Conservation (phyloP, 2,888 invertebrate species). For the Parnassius mnemosyne region DNA sequence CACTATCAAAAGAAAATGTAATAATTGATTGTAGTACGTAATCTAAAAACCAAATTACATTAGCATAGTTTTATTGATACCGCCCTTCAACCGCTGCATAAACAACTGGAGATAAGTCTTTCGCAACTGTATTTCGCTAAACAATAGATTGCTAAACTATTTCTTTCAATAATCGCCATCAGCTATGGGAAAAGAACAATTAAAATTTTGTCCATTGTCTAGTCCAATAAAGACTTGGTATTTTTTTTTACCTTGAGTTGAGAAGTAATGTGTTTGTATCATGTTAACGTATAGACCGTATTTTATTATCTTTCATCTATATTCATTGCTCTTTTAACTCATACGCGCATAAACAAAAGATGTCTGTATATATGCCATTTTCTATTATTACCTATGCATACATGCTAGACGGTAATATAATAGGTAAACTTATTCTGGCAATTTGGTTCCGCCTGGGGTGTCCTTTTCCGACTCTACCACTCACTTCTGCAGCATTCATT, state of each 20-base stretch:
- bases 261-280: conserved; percentile 7
- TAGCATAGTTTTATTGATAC: conserved; percentile 7
- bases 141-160: conserved; percentile 61
- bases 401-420: no score
- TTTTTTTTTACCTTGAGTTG: conserved; percentile 19
- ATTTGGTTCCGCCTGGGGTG: no score
- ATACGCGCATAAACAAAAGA: no score
- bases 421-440: no score
- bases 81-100: conserved; percentile 4
- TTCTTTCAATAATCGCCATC: conserved; percentile 42
- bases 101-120: conserved; percentile 17
- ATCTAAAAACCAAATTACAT: background rate
- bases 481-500: no score
- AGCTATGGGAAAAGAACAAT: conserved; percentile 48
- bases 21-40: no score
- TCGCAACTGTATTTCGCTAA: conserved; percentile 37
- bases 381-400: no score
- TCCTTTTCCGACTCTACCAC: no score
- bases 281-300: background rate
- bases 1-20: no score
- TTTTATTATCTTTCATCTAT: background rate
- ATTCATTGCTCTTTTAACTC: no score
- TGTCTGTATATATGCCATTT: no score
- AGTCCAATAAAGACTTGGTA: conserved; percentile 32
- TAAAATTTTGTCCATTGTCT: conserved; percentile 47